phyloP scores from a whole-genome alignment of 2,888 invertebrate genomes.

The Ophion ventricosus region DNA sequence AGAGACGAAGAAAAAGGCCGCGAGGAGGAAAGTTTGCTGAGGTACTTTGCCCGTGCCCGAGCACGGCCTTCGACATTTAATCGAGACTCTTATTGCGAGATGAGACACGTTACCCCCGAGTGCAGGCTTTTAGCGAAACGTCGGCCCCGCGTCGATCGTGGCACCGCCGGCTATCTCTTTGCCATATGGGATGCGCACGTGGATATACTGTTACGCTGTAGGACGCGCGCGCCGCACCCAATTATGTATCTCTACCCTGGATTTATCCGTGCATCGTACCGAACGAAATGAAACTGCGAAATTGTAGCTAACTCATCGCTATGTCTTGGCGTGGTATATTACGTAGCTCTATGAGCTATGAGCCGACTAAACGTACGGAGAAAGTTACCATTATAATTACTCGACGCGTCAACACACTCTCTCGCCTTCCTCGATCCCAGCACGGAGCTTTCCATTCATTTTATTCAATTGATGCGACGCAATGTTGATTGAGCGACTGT shows the following conservation, averaged over 20 bases:
- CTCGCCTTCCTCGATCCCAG: not conserved
- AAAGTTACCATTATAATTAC: not conserved
- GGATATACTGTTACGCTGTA: conserved; percentile 47
- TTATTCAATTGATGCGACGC: not conserved
- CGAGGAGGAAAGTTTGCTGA: conserved; percentile 15
- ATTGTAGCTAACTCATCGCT: conserved; percentile 21
- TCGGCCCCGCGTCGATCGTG: conserved; percentile 33
- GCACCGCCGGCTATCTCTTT: conserved; percentile 40
- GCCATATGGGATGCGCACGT: conserved; percentile 54
- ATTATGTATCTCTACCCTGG: conserved; percentile 7
- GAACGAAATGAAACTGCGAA: not conserved
- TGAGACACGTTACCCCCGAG: conserved; percentile 53
- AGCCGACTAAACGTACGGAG: not conserved
- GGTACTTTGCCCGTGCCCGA: conserved; percentile 48
- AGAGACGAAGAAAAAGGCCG: conserved; percentile 43
- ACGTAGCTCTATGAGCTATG: not conserved
- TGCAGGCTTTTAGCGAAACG: conserved; percentile 53
- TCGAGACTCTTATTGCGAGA: conserved; percentile 47
- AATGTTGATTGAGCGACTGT: not conserved
- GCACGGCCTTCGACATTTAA: conserved; percentile 71
- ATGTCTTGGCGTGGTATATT: conserved; percentile 7
- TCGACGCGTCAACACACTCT: not conserved
- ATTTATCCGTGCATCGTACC: conserved; percentile 12
- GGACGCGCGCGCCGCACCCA: conserved; percentile 50
- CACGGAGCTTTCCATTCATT: not conserved